Evolutionary conservation across 2,888 invertebrate species (phyloP).

Genomic region (Hedychridium roseum): DNA sequence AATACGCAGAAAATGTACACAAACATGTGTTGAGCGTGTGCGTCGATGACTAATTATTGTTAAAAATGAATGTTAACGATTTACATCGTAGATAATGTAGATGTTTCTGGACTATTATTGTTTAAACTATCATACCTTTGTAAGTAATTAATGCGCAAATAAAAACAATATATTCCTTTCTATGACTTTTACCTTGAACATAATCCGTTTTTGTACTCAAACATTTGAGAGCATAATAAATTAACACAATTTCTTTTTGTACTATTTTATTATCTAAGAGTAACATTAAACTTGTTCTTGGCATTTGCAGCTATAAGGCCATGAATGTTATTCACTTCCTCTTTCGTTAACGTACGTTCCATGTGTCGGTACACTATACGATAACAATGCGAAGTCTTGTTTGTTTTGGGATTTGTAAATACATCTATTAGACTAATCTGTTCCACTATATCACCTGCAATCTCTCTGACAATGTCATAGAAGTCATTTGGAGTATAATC

Average conservation of each 20-base stretch:
- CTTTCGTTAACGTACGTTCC: constrained; percentile 86
- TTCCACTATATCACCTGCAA: constrained; percentile 94
- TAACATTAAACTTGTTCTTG: constrained; percentile 36
- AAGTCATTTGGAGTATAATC: constrained; percentile 85
- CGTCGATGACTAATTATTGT: constrained; percentile 45
- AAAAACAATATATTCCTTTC: constrained; percentile 56
- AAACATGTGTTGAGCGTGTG: constrained; percentile 28
- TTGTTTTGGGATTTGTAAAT: constrained; percentile 86
- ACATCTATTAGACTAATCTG: constrained; percentile 88
- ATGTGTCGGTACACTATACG: constrained; percentile 92
- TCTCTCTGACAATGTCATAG: constrained; percentile 87
- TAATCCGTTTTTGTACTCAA: neutral
- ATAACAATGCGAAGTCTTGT: constrained; percentile 87
- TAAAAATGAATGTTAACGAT: constrained; percentile 35
- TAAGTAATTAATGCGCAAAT: constrained; percentile 53
- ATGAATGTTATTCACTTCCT: constrained; percentile 88
- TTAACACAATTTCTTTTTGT: too few species aligned
- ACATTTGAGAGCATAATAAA: too few species aligned
- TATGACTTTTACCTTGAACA: constrained; percentile 9
- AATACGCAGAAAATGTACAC: too few species aligned
- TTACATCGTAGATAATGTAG: constrained; percentile 38
- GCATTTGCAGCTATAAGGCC: constrained; percentile 73
- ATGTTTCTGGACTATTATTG: constrained; percentile 44
- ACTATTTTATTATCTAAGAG: constrained; percentile 29
- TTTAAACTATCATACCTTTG: constrained; percentile 53